A percentile compares a stretch with the other conserved stretches of the same genome.
These are phyloP conservation scores for Drosophila rhopaloa DNA, from an alignment of 1,140 invertebrate species.

Conservation along the genomic window DNA sequence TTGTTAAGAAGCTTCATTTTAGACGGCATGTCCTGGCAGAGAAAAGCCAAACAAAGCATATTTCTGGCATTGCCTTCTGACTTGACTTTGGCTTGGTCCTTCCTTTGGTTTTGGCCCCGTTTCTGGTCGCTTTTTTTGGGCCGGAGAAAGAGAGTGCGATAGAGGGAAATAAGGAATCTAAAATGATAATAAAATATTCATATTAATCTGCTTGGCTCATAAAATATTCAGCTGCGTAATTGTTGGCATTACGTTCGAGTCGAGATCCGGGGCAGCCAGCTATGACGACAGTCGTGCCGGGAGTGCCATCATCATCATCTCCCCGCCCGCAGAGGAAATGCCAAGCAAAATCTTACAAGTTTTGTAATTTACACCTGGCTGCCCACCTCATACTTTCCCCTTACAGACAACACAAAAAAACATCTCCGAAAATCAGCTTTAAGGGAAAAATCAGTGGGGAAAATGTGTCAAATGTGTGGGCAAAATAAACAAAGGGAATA, in stretches of 20 bases:
- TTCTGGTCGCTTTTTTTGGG: background rate
- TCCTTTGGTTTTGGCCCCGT: constrained; percentile 17
- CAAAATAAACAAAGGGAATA: constrained; percentile 1
- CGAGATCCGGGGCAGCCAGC: constrained; percentile 28
- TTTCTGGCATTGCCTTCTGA: constrained; percentile 66
- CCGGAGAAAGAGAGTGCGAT: background rate
- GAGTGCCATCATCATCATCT: constrained; percentile 35
- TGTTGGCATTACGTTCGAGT: constrained; percentile 75
- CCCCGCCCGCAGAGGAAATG: constrained; percentile 49
- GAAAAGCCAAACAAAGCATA: constrained; percentile 79
- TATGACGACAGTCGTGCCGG: constrained; percentile 45
- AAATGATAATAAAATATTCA: constrained; percentile 84
- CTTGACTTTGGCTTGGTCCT: constrained; percentile 55
- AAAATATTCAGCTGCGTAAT: constrained; percentile 83
- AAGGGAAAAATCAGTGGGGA: background rate
- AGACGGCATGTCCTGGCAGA: constrained; percentile 4
- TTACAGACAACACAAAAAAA: background rate
- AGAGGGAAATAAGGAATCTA: constrained; percentile 70
- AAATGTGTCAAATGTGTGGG: background rate
- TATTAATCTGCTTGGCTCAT: constrained; percentile 82
- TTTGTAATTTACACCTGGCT: constrained; percentile 81
- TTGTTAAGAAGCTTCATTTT: constrained; percentile 7
- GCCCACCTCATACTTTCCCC: constrained; percentile 20
- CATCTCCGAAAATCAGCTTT: constrained; percentile 11
- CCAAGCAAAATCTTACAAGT: constrained; percentile 68